Evolutionary conservation across 2,113 vertebrate genomes (phyloP), one percentile per base, ranked within the genome.

Genomic region (Thryonomys swinderianus): DNA sequence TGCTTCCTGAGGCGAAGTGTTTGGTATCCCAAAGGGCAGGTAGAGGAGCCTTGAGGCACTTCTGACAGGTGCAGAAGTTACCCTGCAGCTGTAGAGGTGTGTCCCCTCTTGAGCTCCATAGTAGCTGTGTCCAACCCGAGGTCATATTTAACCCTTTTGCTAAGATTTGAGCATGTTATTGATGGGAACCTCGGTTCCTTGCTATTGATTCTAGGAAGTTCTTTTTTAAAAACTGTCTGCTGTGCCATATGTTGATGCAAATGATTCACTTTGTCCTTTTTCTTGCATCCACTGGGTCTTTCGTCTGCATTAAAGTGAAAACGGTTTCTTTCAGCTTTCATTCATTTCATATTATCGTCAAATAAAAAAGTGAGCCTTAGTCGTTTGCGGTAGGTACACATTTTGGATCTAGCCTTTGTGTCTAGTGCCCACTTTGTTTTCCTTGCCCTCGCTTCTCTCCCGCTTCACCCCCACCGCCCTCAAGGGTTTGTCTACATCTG

Each of bases 101-200:
- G 13, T 64, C 25, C 3, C 42, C 32, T 83, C 0, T 91, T 8
- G 53, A 64, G 16, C 82, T 82, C 37, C 88, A 40, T 89, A 73
- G 11, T 61, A 51, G 74, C n/a, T 78, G 30, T 27, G 13, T 64
- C 85, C 69, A 83, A 1, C 48, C 73, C 5, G 1, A 66, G 2
- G 23, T 79, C 48, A 37, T 42, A 7, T 23, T 45, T 51, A 59
- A 53, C 80, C 32, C 55, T 93, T 71, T 79, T 78, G 61, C n/a
- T 86, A 78, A 10, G 30, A 69, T 85, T 91, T 86, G 62, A 93
- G 73, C 51, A 16, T 88, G 23, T 92, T 61, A 34, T 10, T 79
- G 74, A 5, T 59, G 30, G 80, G 25, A 90, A 87, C 74, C 53
- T 74, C 23, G 23, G 37, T 59, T 57, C 55, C 45, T 93, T 32